Percentiles rank a stretch among this genome's conserved stretches.
These are phyloP conservation scores for Mesoligia furuncula DNA, from an alignment of 2,888 invertebrate genomes.

Conservation along the genomic window DNA sequence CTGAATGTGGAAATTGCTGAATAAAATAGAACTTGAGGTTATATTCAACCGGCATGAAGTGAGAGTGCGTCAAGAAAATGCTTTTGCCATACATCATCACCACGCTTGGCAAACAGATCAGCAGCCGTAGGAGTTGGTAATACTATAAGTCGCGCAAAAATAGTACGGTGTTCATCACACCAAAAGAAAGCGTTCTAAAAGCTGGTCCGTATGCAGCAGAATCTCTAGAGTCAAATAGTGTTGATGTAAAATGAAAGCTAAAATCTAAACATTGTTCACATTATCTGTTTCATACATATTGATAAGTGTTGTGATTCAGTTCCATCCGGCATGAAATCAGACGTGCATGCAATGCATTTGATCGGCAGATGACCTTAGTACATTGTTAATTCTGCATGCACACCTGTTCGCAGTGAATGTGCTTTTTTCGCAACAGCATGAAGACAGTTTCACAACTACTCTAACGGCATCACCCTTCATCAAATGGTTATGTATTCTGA, in stretches of 20 bases:
- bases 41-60: constrained; percentile 13
- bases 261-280: constrained; percentile 12
- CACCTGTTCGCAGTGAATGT: constrained; percentile 41
- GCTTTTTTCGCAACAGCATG: constrained; percentile 42
- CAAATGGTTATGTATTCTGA: not conserved
- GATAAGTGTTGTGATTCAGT: constrained; percentile 44
- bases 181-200: not conserved
- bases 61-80: constrained; percentile 24
- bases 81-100: constrained; percentile 12
- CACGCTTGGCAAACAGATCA: constrained; percentile 18
- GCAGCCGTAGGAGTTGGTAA: constrained; percentile 21
- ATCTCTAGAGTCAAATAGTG: not conserved
- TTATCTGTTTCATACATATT: constrained; percentile 36
- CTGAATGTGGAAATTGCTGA: constrained; percentile 26
- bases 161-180: not conserved
- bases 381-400: constrained; percentile 50
- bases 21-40: constrained; percentile 37
- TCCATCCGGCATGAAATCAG: constrained; percentile 60
- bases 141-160: not conserved
- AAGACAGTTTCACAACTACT: constrained; percentile 41
- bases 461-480: constrained; percentile 17
- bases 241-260: constrained; percentile 30
- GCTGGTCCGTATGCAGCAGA: constrained; percentile 1
- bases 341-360: constrained; percentile 57
- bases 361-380: constrained; percentile 53